phyloP scores from a whole-genome alignment of 2,113 vertebrate species.

The Pterocles burchelli region DNA sequence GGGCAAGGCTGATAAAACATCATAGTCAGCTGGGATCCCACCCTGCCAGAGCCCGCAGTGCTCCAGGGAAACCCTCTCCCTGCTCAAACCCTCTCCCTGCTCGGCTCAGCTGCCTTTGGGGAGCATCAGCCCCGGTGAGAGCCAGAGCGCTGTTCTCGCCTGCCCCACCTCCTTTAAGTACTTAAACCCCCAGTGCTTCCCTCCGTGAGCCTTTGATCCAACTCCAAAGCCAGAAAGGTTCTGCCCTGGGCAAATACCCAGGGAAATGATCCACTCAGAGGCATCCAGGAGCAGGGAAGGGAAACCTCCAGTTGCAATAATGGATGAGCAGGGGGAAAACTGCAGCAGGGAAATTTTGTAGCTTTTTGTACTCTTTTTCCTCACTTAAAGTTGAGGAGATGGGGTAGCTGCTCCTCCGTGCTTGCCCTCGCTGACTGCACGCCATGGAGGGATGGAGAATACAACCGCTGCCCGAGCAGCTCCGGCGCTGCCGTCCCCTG shows the following conservation, averaged over 20 bases:
- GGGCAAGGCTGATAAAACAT: background rate
- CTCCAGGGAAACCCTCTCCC: background rate
- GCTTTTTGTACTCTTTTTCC: background rate
- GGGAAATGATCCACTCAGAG: accelerated
- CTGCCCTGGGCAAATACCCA: background rate
- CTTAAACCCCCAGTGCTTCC: background rate
- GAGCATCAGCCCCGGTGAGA: background rate
- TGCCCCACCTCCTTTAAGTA: background rate
- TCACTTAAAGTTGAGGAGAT: background rate
- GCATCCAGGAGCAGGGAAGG: background rate
- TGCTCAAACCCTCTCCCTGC: background rate
- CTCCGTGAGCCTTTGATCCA: background rate
- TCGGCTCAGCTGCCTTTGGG: background rate
- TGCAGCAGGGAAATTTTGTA: background rate
- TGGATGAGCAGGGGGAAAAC: background rate
- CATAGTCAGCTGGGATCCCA: background rate
- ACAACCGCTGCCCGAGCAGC: accelerated
- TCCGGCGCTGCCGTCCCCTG: background rate
- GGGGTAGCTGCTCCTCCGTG: background rate
- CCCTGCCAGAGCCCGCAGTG: background rate
- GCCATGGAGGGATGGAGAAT: background rate
- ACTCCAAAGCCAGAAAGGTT: slow-evolving; percentile 9
- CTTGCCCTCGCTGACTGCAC: accelerated
- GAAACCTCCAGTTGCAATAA: slow-evolving; percentile 3
- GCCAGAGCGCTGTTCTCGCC: background rate